Percentiles rank a stretch among this genome's conserved stretches.
Conservation (phyloP, 2,797 vertebrate species). For the Pitangus sulphuratus region DNA sequence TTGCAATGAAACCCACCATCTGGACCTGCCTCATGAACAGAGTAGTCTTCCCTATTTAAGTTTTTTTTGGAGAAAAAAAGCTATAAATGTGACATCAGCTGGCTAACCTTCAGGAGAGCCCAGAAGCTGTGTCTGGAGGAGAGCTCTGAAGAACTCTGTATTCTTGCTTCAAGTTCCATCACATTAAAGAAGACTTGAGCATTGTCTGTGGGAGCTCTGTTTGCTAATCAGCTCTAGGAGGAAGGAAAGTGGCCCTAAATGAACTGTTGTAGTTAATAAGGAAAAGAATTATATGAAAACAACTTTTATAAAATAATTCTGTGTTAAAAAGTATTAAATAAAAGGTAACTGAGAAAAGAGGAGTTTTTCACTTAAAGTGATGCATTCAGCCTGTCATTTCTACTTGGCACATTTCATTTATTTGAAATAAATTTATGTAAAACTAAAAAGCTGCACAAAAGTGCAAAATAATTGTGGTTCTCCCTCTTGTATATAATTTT, state of each 20-base stretch:
- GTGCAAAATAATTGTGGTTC: not conserved
- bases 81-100: not conserved
- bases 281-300: not conserved
- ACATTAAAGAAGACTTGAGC: not conserved
- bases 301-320: not conserved
- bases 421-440: slow-evolving; percentile 4
- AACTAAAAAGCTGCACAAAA: not conserved
- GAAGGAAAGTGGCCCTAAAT: not conserved
- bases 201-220: not conserved
- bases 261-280: not conserved
- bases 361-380: not conserved
- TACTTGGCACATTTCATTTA: not conserved
- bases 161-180: not conserved
- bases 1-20: not conserved
- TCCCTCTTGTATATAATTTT: not conserved
- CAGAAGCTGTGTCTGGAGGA: slow-evolving; percentile 15
- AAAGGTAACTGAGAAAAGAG: not conserved
- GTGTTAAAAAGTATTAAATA: not conserved
- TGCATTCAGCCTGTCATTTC: not conserved
- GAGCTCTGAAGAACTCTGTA: not conserved
- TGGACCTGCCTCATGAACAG: not conserved
- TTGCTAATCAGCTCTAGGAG: not conserved
- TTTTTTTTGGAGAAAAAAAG: not conserved
- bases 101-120: not conserved
- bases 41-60: not conserved